Evolutionary conservation across 2,113 vertebrate species (phyloP).

Genomic region (Merops nubicus): DNA sequence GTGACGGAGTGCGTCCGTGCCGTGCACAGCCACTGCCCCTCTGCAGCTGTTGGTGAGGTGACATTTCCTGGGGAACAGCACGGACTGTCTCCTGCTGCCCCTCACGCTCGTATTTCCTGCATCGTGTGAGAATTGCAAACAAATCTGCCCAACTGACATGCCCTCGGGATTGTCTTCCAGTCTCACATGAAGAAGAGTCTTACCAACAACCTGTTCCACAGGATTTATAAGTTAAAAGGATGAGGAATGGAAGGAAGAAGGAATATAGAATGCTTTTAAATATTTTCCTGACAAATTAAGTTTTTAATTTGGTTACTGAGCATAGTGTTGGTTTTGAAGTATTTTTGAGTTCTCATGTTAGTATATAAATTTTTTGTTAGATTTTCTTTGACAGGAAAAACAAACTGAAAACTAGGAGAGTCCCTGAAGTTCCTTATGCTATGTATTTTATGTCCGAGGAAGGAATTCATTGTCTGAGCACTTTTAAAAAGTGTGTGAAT

Average conservation of each 20-base stretch:
- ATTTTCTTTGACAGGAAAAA: not conserved
- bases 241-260: not conserved
- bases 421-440: not conserved
- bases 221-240: not conserved
- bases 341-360: not conserved
- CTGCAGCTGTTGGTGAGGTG: not conserved
- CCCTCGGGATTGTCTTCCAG: not conserved
- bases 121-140: not conserved
- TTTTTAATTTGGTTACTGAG: not conserved
- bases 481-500: not conserved
- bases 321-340: not conserved
- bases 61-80: not conserved
- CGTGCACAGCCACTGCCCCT: accelerated
- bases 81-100: not conserved
- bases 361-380: not conserved
- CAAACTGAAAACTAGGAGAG: not conserved
- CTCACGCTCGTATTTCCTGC: not conserved
- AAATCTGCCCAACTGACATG: not conserved
- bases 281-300: not conserved
- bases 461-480: not conserved
- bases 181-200: not conserved
- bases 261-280: not conserved
- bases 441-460: not conserved
- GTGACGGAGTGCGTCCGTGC: not conserved
- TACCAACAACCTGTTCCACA: not conserved